Evolutionary conservation across 2,888 invertebrate species (phyloP).

Genomic region (Epinotia nisella): DNA sequence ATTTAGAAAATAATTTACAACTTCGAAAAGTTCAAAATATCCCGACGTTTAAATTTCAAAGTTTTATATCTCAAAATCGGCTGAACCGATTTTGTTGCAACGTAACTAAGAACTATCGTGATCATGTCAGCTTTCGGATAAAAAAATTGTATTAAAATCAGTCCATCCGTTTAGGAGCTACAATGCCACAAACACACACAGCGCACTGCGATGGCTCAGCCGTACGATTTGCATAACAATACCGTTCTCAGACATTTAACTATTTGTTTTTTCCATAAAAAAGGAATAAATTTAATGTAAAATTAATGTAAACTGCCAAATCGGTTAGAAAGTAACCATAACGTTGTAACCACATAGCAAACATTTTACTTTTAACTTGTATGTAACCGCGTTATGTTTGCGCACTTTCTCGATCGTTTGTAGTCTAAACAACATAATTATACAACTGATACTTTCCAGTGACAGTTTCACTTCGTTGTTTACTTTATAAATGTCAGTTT

Average conservation of each 20-base stretch:
- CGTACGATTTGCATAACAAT: not conserved
- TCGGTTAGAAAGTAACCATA: slow-evolving; percentile 20
- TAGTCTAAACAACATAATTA: slow-evolving; percentile 5
- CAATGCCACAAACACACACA: no score
- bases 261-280: not conserved
- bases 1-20: no score
- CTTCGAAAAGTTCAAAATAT: no score
- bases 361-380: slow-evolving; percentile 9
- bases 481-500: not conserved
- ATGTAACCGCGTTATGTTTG: not conserved
- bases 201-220: no score
- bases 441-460: slow-evolving; percentile 10
- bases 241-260: not conserved
- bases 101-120: no score
- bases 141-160: no score
- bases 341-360: not conserved
- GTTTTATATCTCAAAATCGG: no score
- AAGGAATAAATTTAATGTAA: not conserved
- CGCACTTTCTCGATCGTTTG: slow-evolving; percentile 20
- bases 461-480: slow-evolving; percentile 1
- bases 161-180: no score
- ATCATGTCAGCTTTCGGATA: no score
- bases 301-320: slow-evolving; percentile 5
- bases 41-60: no score
- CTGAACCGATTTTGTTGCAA: no score